phyloP scores from a whole-genome alignment of 2,113 vertebrate species.

The Sus scrofa region DNA sequence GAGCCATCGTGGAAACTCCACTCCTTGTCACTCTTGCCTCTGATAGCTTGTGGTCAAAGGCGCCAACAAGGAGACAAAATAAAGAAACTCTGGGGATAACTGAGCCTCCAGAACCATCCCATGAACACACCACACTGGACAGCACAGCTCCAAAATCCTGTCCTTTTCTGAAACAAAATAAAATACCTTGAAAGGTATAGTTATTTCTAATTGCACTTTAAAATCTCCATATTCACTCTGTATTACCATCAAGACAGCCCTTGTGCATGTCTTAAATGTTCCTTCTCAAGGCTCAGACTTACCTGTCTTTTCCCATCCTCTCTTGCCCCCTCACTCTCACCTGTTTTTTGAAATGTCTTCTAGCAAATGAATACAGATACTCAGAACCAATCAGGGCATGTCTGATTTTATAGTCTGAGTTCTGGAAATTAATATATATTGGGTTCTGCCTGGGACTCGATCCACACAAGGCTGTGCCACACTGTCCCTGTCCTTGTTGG shows the following conservation, averaged over 20 bases:
- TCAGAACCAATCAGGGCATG: neutral
- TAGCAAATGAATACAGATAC: neutral
- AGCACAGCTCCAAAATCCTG: neutral
- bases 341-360: neutral
- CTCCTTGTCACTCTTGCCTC: neutral
- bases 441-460: neutral
- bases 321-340: neutral
- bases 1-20: too few relatives aligned
- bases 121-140: constrained; percentile 56
- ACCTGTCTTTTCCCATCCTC: neutral
- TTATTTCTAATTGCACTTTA: constrained; percentile 3
- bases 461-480: neutral
- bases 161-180: constrained; percentile 31
- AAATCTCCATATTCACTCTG: neutral
- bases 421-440: constrained; percentile 20
- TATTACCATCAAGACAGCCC: neutral
- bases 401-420: neutral
- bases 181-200: neutral
- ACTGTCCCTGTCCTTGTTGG: neutral
- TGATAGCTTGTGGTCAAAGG: constrained; percentile 70
- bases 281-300: neutral
- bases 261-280: neutral
- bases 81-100: constrained; percentile 77
- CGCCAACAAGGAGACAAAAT: constrained; percentile 76
- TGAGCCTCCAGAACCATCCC: constrained; percentile 61